Conservation (phyloP, 2,113 vertebrate genomes). For the Manacus vitellinus region DNA sequence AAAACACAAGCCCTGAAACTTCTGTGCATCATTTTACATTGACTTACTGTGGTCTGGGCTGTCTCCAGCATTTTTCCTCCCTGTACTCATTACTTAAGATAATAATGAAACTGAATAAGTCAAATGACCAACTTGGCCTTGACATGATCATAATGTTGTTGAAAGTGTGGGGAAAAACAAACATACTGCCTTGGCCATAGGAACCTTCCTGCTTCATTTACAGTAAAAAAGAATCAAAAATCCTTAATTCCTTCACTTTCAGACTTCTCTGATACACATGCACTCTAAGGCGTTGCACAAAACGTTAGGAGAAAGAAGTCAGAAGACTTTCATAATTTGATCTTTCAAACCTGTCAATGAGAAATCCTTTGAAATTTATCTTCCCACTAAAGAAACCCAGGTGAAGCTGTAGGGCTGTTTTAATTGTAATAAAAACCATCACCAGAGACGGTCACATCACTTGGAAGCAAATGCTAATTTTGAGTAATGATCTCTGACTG, state of each 20-base stretch:
- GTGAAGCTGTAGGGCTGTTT: background rate
- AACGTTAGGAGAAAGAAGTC: background rate
- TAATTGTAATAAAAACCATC: background rate
- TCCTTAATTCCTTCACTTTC: background rate
- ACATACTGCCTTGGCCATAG: background rate
- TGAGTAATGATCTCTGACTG: background rate
- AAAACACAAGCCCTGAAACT: background rate
- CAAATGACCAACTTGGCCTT: background rate
- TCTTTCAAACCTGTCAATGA: background rate
- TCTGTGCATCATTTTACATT: background rate
- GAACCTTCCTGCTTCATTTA: background rate
- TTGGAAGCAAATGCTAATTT: background rate
- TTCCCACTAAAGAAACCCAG: background rate
- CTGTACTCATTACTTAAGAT: background rate
- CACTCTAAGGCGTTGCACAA: background rate
- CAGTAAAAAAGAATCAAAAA: background rate
- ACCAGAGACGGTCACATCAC: background rate
- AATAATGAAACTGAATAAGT: background rate
- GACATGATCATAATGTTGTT: background rate
- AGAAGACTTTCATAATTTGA: background rate
- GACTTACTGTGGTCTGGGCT: background rate
- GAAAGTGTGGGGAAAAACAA: background rate
- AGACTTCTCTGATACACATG: background rate
- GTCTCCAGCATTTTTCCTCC: background rate
- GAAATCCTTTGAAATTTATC: background rate